Base-by-base conservation (phyloP, 2,797 vertebrate species). In the Eleutherodactylus coqui region DNA sequence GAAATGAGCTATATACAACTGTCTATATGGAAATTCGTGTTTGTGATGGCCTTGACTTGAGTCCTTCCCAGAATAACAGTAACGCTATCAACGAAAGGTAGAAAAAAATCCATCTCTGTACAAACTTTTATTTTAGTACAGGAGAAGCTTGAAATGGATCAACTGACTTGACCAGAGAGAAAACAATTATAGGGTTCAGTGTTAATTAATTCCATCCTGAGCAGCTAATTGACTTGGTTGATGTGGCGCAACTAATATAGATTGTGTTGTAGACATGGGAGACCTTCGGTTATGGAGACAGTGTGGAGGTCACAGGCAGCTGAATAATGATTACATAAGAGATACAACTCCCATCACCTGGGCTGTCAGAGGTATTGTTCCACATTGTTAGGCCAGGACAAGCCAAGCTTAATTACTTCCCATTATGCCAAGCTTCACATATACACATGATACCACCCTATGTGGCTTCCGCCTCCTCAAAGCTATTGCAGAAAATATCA, bases 171-270 rank as follows among this genome's bases (percentile, higher is more conserved):
- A 58, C 49, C 45, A 53, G 38, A 45, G 17, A 62, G 14, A 34
- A 76, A 85, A 85, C 75, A 78, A 79, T 85, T 70, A 43, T 29
- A 79, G 9, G 75, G 75, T 45, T 62, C 14, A 70, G 73, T 73
- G 75, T 85, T 79, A 72, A 81, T 72, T 55, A 73, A 70, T 64
- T 75, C 53, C 51, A 73, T 21, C 29, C 36, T 32, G 32, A 41
- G 34, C 75, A 80, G 77, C 53, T 86, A 80, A 86, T 86, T 86
- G 53, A 32, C 51, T 75, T 86, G 78, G 36, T 75, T 86, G 77
- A 81, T 81, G 67, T 80, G 41, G 69, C 69, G 43, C 67, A 81
- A 75, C 78, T 81, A 81, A 86, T 79, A 86, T 81, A 55, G 78
- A 78, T 86, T 49, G 53, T 64, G 64, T 62, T 75, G 45, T 60